Evolutionary conservation across 2,888 invertebrate species (phyloP).

Genomic region (Acanthacorydalis orientalis): DNA sequence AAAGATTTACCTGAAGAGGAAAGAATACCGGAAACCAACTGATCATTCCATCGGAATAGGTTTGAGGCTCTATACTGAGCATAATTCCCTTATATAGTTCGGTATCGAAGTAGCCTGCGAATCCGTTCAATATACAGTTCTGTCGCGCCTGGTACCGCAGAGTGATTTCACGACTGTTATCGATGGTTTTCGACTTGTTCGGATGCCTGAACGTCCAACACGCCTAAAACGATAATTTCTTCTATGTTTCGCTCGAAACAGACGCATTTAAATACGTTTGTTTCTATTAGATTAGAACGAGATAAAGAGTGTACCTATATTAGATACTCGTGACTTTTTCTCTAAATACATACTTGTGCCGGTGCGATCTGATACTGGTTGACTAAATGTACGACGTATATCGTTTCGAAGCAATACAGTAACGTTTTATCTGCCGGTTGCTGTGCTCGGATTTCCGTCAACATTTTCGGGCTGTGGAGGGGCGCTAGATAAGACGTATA

Average conservation of each 20-base stretch:
- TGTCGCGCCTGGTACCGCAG: slow-evolving; percentile 51
- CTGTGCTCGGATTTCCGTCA: slow-evolving; percentile 49
- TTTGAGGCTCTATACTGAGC: slow-evolving; percentile 79
- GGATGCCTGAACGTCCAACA: slow-evolving; percentile 88
- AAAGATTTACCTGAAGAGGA: slow-evolving; percentile 38
- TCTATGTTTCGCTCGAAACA: neutral
- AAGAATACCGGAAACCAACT: slow-evolving; percentile 98
- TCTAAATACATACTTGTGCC: slow-evolving; percentile 31
- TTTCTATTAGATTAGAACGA: neutral
- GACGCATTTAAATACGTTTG: neutral
- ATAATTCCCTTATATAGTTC: slow-evolving; percentile 66
- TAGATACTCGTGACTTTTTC: neutral
- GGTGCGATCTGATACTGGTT: slow-evolving; percentile 65
- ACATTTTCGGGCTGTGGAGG: slow-evolving; percentile 77
- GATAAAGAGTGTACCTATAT: neutral
- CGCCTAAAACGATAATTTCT: slow-evolving; percentile 24
- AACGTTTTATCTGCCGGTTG: slow-evolving; percentile 33
- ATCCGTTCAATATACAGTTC: slow-evolving; percentile 78
- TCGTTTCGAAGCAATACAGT: slow-evolving; percentile 50
- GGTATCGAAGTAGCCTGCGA: slow-evolving; percentile 91
- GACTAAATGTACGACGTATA: slow-evolving; percentile 85
- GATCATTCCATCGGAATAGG: slow-evolving; percentile 83
- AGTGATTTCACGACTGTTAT: slow-evolving; percentile 57
- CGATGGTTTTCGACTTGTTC: slow-evolving; percentile 43
- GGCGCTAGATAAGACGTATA: slow-evolving; percentile 89